Evolutionary conservation across 2,888 invertebrate species (phyloP).

Genomic region (Stegophylla sp.): DNA sequence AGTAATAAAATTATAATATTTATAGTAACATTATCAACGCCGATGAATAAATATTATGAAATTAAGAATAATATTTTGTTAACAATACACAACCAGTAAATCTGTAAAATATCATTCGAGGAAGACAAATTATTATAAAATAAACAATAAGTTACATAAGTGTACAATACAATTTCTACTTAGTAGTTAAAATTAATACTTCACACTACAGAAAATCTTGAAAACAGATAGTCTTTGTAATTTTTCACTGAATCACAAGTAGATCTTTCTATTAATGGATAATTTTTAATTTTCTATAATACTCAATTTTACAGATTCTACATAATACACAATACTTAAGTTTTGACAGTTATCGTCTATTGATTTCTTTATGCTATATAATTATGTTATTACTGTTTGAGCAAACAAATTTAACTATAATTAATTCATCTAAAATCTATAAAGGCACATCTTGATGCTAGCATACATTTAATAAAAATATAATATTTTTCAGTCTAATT

Average conservation of each 20-base stretch:
- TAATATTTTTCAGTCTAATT: slow-evolving; percentile 51
- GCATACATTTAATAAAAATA: slow-evolving; percentile 44
- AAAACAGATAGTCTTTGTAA: background rate
- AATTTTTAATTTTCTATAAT: background rate
- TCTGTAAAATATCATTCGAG: slow-evolving; percentile 18
- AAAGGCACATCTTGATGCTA: slow-evolving; percentile 47
- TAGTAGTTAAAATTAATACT: background rate
- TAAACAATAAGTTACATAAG: background rate
- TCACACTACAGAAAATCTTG: background rate
- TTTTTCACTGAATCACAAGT: background rate
- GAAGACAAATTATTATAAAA: slow-evolving; percentile 39
- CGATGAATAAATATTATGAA: slow-evolving; percentile 21
- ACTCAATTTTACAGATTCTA: background rate
- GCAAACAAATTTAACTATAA: slow-evolving; percentile 55
- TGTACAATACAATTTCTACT: background rate
- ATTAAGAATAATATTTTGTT: slow-evolving; percentile 17
- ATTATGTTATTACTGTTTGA: slow-evolving; percentile 52
- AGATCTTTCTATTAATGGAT: background rate
- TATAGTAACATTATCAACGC: slow-evolving; percentile 11
- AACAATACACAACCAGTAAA: slow-evolving; percentile 24
- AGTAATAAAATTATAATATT: slow-evolving; percentile 21
- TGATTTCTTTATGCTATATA: background rate
- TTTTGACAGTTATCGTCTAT: background rate
- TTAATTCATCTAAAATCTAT: slow-evolving; percentile 42
- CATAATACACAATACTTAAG: background rate